These are phyloP conservation scores for Sebastes oblongus DNA, from an alignment of 2,797 vertebrate species.

Conservation along the genomic window DNA sequence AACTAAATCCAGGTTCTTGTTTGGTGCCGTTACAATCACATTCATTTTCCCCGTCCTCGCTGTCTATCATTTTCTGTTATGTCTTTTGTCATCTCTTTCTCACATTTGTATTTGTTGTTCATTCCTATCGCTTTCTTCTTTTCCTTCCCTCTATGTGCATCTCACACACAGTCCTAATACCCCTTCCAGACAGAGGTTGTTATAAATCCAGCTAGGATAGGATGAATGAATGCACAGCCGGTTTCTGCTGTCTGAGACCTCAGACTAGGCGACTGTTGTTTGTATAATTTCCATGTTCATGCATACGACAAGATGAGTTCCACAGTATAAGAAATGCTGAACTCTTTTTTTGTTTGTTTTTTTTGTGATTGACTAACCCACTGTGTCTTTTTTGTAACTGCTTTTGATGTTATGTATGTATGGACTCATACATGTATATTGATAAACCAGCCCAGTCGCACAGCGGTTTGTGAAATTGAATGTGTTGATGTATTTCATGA, in stretches of 20 bases:
- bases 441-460: too few relatives aligned
- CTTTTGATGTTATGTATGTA: background rate
- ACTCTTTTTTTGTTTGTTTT: too few relatives aligned
- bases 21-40: background rate
- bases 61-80: conserved; percentile 1
- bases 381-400: background rate
- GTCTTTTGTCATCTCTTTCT: background rate
- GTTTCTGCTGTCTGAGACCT: conserved; percentile 17
- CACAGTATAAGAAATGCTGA: background rate
- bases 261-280: conserved; percentile 20
- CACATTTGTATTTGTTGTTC: conserved; percentile 15
- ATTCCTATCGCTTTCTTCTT: background rate
- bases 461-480: too few relatives aligned
- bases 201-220: conserved; percentile 22
- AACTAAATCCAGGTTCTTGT: conserved; percentile 1
- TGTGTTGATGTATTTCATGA: too few relatives aligned
- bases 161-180: conserved; percentile 15
- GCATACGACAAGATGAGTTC: background rate
- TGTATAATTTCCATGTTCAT: conserved; percentile 7
- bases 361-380: background rate
- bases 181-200: conserved; percentile 17
- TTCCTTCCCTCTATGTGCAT: background rate
- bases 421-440: too few relatives aligned
- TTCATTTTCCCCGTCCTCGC: background rate
- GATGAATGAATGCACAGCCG: conserved; percentile 15